These are phyloP conservation scores for Dunckerocampus dactyliophorus DNA, from an alignment of 2,113 vertebrate genomes.

Conservation along the genomic window DNA sequence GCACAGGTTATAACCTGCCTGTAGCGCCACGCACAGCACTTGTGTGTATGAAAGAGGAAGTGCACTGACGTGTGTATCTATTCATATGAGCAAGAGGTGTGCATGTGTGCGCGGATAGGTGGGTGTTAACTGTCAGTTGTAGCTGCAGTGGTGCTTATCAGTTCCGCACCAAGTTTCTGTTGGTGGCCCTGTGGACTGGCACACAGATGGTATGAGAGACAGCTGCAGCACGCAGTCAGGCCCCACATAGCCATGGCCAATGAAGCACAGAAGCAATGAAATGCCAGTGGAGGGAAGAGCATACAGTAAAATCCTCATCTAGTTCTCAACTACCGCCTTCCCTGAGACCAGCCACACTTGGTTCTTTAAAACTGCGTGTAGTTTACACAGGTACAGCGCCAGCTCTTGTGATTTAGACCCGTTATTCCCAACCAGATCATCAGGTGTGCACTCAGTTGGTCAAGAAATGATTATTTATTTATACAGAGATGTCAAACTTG, in stretches of 20 bases:
- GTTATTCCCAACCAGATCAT: not conserved
- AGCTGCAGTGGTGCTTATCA: not conserved
- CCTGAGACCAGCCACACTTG: not conserved
- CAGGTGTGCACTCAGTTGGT: too few species aligned
- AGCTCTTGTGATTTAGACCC: not conserved
- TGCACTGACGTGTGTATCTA: not conserved
- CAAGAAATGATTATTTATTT: too few species aligned
- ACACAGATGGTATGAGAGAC: not conserved
- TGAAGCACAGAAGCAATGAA: not conserved
- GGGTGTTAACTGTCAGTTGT: not conserved
- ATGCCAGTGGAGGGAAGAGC: not conserved
- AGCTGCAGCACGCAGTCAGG: conserved; percentile 3
- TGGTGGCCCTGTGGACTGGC: not conserved
- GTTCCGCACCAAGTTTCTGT: not conserved
- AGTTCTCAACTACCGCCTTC: not conserved
- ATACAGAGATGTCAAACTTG: too few species aligned
- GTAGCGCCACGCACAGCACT: not conserved
- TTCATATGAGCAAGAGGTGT: not conserved
- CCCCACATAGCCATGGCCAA: not conserved
- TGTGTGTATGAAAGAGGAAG: not conserved
- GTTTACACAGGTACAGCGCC: too few species aligned
- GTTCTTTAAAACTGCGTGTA: too few species aligned
- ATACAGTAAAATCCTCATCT: too few species aligned
- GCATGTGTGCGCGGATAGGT: not conserved
- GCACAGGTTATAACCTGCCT: conserved; percentile 46